Base-by-base conservation (phyloP, 2,888 invertebrate species). In the Lasioglossum pauxillum region DNA sequence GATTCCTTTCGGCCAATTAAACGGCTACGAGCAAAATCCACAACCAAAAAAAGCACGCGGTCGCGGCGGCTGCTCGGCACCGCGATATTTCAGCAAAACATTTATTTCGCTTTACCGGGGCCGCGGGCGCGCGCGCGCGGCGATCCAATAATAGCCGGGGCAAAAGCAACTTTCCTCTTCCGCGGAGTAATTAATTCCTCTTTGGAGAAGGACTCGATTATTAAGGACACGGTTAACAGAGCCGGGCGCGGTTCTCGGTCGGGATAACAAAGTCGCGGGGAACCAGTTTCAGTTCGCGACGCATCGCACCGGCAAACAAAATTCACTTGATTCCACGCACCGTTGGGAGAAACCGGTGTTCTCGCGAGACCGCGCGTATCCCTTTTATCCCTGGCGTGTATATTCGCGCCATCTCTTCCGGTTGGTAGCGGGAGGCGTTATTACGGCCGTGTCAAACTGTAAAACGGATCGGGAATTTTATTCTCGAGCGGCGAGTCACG, bases 381-480 rank as follows among this genome's bases (percentile, higher is more conserved):
- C 71, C n/a, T 60, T 74, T 41, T 57, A 49, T 41, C 23, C 57
- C 44, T n/a, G 14, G n/a, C 27, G 19, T 12, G 31, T 49, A 44
- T 23, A 31, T 44, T 27, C 44, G 2, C 71, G 19, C 23, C 23
- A 8, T 1, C 8, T 49, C 76, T 8, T 53, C 74, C n/a, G 14
- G 38, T 44, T 12, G 31, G 38, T n/a, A 41, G 35, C 10, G 41
- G n/a, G 38, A 53, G 12, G 53, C 75, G 67, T 78, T 53, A 64
- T 78, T 86, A 60, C 71, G 31, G 53, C 31, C 71, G 77, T 69
- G 78, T 80, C 49, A 80, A 82, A 80, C 75, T 79, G 84, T 80
- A 72, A 84, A 84, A 84, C 81, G 60, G 75, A 82, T 84, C 88
- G 82, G 57, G 84, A 87, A 87, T 84, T 84, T 84, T 82, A 80